phyloP scores from a whole-genome alignment of 2,888 invertebrate genomes.

The Pogonocherus hispidulus region DNA sequence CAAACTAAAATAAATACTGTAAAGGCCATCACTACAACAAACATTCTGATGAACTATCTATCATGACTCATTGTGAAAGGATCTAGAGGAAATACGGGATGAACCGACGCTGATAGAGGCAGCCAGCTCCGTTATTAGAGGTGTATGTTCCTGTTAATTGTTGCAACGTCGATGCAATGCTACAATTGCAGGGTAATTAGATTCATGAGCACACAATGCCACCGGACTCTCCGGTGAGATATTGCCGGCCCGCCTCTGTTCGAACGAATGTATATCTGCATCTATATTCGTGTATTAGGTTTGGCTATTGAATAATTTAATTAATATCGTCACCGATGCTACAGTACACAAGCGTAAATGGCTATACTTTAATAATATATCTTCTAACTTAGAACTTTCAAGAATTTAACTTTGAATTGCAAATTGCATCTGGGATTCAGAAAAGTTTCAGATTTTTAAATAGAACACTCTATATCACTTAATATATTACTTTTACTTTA shows the following conservation, averaged over 20 bases:
- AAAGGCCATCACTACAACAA: background rate
- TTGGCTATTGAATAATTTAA: conserved; percentile 9
- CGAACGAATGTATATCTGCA: conserved; percentile 1
- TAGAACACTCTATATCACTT: no score
- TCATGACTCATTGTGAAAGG: conserved; percentile 14
- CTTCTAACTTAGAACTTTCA: no score
- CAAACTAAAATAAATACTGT: no score
- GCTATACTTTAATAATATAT: no score
- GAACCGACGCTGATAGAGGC: conserved; percentile 35
- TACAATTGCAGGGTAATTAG: conserved; percentile 57
- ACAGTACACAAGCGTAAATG: no score
- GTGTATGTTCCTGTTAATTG: conserved; percentile 56
- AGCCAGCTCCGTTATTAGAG: conserved; percentile 43
- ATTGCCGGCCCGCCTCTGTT: conserved; percentile 38
- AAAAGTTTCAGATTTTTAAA: no score
- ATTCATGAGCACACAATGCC: conserved; percentile 53
- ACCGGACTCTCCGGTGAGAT: conserved; percentile 49
- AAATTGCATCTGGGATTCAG: no score
- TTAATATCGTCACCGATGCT: background rate
- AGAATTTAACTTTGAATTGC: no score
- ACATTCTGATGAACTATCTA: conserved; percentile 22
- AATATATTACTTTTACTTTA: no score
- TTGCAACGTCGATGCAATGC: conserved; percentile 49
- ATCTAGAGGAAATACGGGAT: conserved; percentile 28
- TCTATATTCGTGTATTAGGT: background rate